Evolutionary conservation across 2,113 vertebrate genomes (phyloP), one percentile per base, ranked within the genome.

Genomic region (Gymnobelideus leadbeateri): DNA sequence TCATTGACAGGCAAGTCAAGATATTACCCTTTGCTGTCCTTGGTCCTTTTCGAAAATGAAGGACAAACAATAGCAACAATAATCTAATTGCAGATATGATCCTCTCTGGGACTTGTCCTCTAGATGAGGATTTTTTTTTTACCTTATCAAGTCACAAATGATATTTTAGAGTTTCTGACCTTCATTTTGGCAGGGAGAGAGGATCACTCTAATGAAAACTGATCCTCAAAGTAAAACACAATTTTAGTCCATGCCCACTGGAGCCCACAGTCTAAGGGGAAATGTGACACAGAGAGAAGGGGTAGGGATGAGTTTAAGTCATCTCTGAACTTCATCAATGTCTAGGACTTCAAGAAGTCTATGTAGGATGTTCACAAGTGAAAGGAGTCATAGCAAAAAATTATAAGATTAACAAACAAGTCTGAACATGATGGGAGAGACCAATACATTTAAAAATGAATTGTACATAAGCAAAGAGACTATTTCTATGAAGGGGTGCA

Each of bases 401-500:
- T 51, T 51, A 51, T 46, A 91, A 95, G 12, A 11, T n/a, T 8
- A 84, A 8, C 3, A 49, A 3, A 89, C 21, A 54, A 0, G 89
- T 94, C 37, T 90, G n/a, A 23, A 90, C 0, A 16, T 55, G 9
- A 90, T 94, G n/a, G 46, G 91, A 24, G 3, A 95, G 68, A 93
- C 94, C 94, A 94, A 89, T 95, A n/a, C 7, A 61, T 93, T 91
- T 91, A 25, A 89, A 49, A 92, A n/a, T 91, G 43, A 12, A 92
- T 95, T 68, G 95, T 91, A 91, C 95, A 46, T 51, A 47, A 14
- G 19, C 25, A 94, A 95, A 93, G 16, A 92, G 84, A n/a, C 49
- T 93, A 52, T 91, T 91, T 95, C 93, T 93, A 37, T 46, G 49
- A 11, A 3, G 6, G 19, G 68, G 1, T 89, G 1, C 91, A 3